These are phyloP conservation scores for Latrodectus elegans DNA, from an alignment of 2,888 invertebrate genomes.

Conservation along the genomic window DNA sequence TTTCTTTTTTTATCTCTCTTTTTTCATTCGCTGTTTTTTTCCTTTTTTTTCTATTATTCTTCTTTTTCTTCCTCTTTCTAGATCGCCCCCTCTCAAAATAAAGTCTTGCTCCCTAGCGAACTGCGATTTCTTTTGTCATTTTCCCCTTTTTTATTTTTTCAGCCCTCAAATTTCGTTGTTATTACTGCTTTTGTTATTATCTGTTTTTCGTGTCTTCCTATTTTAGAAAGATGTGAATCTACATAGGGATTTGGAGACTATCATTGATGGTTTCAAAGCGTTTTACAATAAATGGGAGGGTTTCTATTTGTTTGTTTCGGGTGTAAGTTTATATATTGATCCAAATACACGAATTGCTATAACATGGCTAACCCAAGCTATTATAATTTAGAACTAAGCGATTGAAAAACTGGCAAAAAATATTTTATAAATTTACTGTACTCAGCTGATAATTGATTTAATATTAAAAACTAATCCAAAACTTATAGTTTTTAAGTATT, in stretches of 20 bases:
- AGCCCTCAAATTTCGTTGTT: slow-evolving; percentile 1
- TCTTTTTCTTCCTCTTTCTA: slow-evolving; percentile 40
- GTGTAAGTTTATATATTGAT: not conserved
- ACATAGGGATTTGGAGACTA: not conserved
- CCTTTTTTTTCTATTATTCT: not conserved
- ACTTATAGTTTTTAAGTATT: no score
- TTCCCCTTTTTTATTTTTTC: slow-evolving; percentile 12
- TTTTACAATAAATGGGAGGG: not conserved
- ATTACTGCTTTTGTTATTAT: not conserved
- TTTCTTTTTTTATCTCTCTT: slow-evolving; percentile 20
- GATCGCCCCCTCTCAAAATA: slow-evolving; percentile 70
- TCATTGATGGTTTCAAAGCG: not conserved
- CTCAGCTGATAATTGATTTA: no score
- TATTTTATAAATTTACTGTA: no score
- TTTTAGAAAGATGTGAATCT: not conserved
- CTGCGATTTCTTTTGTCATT: slow-evolving; percentile 67
- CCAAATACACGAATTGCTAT: not conserved
- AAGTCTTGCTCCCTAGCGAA: slow-evolving; percentile 64
- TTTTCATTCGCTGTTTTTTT: slow-evolving; percentile 60
- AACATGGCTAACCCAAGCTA: no score
- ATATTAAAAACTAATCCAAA: no score
- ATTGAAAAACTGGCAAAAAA: no score
- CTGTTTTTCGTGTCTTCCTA: not conserved
- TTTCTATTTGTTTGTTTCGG: not conserved
- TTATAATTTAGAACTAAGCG: no score